Conservation (phyloP, 1,140 invertebrate species). For the Dermatophagoides farinae region DNA sequence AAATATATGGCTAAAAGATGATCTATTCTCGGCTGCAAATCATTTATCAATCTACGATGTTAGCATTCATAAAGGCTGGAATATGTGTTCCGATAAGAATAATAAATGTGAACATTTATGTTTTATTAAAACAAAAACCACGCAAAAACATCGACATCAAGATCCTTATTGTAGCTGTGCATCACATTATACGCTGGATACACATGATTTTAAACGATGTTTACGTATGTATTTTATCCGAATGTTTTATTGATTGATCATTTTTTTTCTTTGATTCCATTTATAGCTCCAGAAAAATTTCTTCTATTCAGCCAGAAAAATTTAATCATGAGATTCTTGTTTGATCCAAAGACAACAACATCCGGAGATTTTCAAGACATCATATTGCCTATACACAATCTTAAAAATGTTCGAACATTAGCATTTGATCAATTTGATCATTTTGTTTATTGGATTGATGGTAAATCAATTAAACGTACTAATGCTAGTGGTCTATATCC, state of each 20-base stretch:
- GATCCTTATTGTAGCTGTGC: conserved; percentile 57
- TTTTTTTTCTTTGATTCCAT: background rate
- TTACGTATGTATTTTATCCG: conserved; percentile 36
- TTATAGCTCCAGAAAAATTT: conserved; percentile 26
- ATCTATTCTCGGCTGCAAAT: conserved; percentile 28
- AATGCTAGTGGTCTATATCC: conserved; percentile 40
- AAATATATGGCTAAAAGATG: background rate
- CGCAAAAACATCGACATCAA: conserved; percentile 33
- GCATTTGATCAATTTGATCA: conserved; percentile 56
- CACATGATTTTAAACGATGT: conserved; percentile 24
- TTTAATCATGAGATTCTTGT: conserved; percentile 25
- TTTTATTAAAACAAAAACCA: conserved; percentile 38
- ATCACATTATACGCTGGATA: conserved; percentile 53
- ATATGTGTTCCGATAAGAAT: conserved; percentile 78
- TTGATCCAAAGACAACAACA: conserved; percentile 12
- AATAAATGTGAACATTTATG: conserved; percentile 92
- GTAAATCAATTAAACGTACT: conserved; percentile 63
- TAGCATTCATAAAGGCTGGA: conserved; percentile 46
- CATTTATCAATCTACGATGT: conserved; percentile 69
- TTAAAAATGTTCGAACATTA: conserved; percentile 62
- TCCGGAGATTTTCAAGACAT: conserved; percentile 20
- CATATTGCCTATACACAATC: conserved; percentile 37
- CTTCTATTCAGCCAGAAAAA: conserved; percentile 27
- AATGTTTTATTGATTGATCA: too few species aligned
- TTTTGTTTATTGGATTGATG: conserved; percentile 82